Base-by-base conservation (phyloP, 2,888 invertebrate species). In the Digitonthophagus gazella region DNA sequence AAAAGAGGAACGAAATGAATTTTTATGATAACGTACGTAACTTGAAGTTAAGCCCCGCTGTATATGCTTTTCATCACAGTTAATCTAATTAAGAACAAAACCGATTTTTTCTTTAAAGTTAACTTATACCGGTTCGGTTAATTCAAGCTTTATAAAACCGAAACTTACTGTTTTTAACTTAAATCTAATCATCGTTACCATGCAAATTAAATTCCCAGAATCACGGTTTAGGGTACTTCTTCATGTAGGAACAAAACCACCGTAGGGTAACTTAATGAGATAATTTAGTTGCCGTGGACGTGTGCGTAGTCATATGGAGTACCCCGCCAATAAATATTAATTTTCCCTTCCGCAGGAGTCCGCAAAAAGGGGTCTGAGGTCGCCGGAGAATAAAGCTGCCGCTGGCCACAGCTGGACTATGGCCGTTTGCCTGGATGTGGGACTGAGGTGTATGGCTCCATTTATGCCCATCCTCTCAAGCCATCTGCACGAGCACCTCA, bases 401-500 rank as follows among this genome's bases (percentile, higher is more conserved):
- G 85, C 86, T 56, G 92, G 92, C 0, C 89, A 83, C 73, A 79
- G 92, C 18, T 88, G 89, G 73, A 91, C 93, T 0, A 86, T 99
- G 1, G 93, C 93, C 82, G 90, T 90, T 0, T 91, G 92, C 54
- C 83, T 99, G 64, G 95, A 98, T 78, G 86, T 88, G 3, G 97
- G 94, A 0, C 86, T 99, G 28, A 89, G 95, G 71, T 85, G 97
- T 68, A 86, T 99, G 14, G 92, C 94, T 72, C 99, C 99, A 0
- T 94, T 98, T 82, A 99, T 99, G 99, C 99, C 99, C 0, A 96
- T 93, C 82, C 88, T 99, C 72, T 92, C 95, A 0, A 97, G 98
- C 83, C 98, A 99, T 83, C 84, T 99, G 74, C 99, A 90, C 86
- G 97, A 97, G 83, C 87, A 97, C 55, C 86, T 99, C 75, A 96